Evolutionary conservation across 2,113 vertebrate genomes (phyloP).

Genomic region (Pelvicachromis taeniatus): DNA sequence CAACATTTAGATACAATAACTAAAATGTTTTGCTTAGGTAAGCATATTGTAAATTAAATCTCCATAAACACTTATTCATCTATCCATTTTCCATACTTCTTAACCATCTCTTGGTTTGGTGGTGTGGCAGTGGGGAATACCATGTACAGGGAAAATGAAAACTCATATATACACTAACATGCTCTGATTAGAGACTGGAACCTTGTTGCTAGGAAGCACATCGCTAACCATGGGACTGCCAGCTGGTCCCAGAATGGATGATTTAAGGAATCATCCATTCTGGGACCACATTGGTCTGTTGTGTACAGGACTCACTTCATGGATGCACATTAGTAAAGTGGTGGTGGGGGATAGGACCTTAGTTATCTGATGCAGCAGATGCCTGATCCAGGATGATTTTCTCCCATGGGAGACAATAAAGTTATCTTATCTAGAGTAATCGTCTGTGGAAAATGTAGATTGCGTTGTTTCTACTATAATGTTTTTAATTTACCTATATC

Average conservation of each 20-base stretch:
- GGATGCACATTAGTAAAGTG: neutral
- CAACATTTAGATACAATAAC: neutral
- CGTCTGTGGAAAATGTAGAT: neutral
- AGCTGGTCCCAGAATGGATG: too few species aligned
- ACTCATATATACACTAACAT: neutral
- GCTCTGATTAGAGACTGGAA: neutral
- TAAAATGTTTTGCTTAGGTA: neutral
- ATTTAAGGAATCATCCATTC: neutral
- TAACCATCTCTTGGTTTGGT: neutral
- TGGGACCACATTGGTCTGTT: neutral
- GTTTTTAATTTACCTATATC: neutral
- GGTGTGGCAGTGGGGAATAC: neutral
- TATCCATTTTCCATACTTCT: neutral
- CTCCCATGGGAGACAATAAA: neutral
- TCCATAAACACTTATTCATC: neutral
- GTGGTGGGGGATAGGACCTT: neutral
- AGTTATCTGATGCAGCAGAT: neutral
- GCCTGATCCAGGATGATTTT: neutral
- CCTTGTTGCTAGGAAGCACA: neutral
- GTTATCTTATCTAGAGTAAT: neutral
- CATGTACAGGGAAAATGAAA: neutral
- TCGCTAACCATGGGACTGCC: neutral
- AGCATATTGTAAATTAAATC: neutral
- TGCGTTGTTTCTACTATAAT: neutral
- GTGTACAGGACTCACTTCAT: neutral